Base-by-base conservation (phyloP, 2,113 vertebrate genomes). In the Xyrauchen texanus region DNA sequence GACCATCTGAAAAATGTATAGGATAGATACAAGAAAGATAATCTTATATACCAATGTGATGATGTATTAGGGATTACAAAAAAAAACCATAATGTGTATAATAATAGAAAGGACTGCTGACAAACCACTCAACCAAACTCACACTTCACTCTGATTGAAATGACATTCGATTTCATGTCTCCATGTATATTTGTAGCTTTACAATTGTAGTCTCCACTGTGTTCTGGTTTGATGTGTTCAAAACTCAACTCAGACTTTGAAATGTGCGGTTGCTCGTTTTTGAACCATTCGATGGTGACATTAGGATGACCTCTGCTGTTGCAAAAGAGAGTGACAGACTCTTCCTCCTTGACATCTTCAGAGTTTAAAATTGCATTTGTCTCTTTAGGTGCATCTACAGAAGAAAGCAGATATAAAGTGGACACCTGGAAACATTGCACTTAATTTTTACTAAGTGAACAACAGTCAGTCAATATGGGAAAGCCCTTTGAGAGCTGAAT, bases 321-420 rank as follows among this genome's bases (percentile, higher is more conserved):
- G 61, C 91, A 92, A 0, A 0, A 81, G 5, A 91, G 64, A 51
- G 3, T 85, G 13, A 91, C 76, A 15, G 0, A 0, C 0, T 53
- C 0, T 45, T 73, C 57, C 67, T 90, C 83, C 8, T 11, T 79
- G 3, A 88, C 12, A 0, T 0, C 0, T 0, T 0, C 0, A 7
- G 12, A 0, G 12, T 6, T 79, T 2, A 9, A 21, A 2, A 0
- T 0, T 7, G 60, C 2, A 0, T 0, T 0, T 6, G 21, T 42
- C 0, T 82, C 0, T 82, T 21, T 89, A 3, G 90, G 91, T 73
- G 55, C 62, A 85, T 90, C 91, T 92, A 58, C 12, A 70, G 8
- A 52, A 76, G n/a, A 62, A 76, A 45, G 16, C 13, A 44, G 82
- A 69, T 6, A 6, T 49, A 49, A 49, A 49, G 47, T 49, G 0